Base-by-base conservation (phyloP, 2,797 vertebrate genomes). In the Eremophila alpestris region DNA sequence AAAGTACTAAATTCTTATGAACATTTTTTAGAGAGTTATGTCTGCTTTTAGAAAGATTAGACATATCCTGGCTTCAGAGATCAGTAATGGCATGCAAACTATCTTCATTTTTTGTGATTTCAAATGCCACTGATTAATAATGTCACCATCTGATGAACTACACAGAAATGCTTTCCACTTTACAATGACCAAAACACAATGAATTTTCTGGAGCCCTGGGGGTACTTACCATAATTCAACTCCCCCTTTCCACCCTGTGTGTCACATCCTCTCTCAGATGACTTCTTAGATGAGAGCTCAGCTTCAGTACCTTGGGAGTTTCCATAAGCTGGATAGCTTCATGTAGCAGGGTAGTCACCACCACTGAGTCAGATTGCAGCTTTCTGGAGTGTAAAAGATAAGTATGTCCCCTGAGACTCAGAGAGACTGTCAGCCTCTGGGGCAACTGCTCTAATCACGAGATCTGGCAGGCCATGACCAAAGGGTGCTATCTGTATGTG, bases 401-500 rank as follows among this genome's bases (percentile, higher is more conserved):
- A 13, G 11, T 24, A 20, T 30, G 36, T 7, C 1, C 3, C 26
- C 64, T n/a, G 24, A 78, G 5, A 63, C 7, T 46, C 11, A 49
- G 10, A 69, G 26, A 65, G 12, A 38, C 12, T 73, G 16, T 10
- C 17, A 69, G 24, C 26, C 43, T 21, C 32, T 52, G 36, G 13
- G 8, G 3, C 5, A 52, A 10, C 14, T 34, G 7, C 5, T 34
- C 6, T 34, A 64, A 73, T 14, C 8, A 16, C 8, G 11, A 60
- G 17, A 48, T 15, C 7, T 55, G 6, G 4, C 22, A 64, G 52
- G 20, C 11, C 11, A 26, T 23, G 18, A 34, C 23, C 4, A 19
- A 40, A 67, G 16, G 7, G 4, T 43, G 7, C 7, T 9, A 11
- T 54, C 3, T 19, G 2, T 2, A 1, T 21, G 3, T 64, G n/a